Evolutionary conservation across 2,888 invertebrate genomes (phyloP).

Genomic region (Escarpia spicata): DNA sequence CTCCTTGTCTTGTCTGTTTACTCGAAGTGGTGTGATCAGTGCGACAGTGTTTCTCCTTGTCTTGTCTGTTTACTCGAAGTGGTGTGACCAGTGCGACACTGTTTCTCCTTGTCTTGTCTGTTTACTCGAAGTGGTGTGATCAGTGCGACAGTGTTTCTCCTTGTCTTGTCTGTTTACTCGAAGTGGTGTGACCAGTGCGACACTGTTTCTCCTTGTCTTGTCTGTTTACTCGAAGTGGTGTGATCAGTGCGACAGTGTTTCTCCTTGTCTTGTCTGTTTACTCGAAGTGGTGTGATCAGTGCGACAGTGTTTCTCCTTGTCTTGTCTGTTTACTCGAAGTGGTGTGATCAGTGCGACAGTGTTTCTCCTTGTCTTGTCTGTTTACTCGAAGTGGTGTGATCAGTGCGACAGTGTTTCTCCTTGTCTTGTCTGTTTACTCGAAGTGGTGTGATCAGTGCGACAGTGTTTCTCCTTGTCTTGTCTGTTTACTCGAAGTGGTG

Average conservation of each 20-base stretch:
- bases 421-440: not conserved
- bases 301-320: no score
- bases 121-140: not conserved
- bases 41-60: no score
- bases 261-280: not conserved
- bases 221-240: not conserved
- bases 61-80: not conserved
- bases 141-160: no score
- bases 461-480: no score
- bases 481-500: not conserved
- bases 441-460: no score
- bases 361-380: not conserved
- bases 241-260: no score
- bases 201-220: no score
- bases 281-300: not conserved
- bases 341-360: no score
- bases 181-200: no score
- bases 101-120: not conserved
- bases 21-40: not conserved
- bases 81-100: no score
- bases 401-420: no score
- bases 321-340: not conserved
- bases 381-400: not conserved
- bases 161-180: not conserved
- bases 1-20: not conserved